Evolutionary conservation across 1,140 invertebrate genomes (phyloP).

Genomic region (Vanessa atalanta): DNA sequence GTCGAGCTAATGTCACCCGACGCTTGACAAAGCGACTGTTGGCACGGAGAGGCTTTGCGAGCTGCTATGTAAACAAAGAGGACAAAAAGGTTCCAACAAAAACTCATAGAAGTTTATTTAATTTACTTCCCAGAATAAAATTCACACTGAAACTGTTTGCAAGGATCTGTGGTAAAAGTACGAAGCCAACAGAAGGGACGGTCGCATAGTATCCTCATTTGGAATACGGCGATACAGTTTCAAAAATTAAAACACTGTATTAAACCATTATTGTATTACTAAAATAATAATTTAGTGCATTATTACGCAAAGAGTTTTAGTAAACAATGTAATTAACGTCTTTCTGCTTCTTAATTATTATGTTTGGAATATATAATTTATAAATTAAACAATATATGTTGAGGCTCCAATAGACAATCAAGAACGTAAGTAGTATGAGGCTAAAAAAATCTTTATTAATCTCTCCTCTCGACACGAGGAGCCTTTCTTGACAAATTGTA

Average conservation of each 20-base stretch:
- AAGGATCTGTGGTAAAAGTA: background rate
- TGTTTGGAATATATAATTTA: no score
- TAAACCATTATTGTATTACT: no score
- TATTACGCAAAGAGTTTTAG: no score
- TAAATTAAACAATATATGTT: no score
- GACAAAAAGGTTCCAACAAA: constrained; percentile 67
- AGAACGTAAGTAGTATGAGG: no score
- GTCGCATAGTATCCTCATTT: background rate
- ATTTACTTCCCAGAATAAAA: constrained; percentile 50
- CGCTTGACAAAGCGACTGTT: constrained; percentile 78
- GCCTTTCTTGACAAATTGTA: constrained; percentile 1
- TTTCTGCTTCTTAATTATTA: no score
- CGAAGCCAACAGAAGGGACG: background rate
- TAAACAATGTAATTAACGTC: no score
- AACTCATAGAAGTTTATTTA: constrained; percentile 65
- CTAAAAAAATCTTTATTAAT: background rate
- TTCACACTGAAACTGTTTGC: background rate
- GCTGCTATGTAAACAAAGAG: constrained; percentile 72
- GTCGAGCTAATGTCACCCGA: constrained; percentile 76
- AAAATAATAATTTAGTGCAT: no score
- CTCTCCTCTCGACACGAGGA: background rate
- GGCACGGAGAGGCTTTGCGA: constrained; percentile 76
- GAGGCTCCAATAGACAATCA: no score
- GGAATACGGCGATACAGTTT: no score
- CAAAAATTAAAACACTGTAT: no score